These are phyloP conservation scores for Rallus limicola DNA, from an alignment of 2,113 vertebrate genomes.

Conservation along the genomic window DNA sequence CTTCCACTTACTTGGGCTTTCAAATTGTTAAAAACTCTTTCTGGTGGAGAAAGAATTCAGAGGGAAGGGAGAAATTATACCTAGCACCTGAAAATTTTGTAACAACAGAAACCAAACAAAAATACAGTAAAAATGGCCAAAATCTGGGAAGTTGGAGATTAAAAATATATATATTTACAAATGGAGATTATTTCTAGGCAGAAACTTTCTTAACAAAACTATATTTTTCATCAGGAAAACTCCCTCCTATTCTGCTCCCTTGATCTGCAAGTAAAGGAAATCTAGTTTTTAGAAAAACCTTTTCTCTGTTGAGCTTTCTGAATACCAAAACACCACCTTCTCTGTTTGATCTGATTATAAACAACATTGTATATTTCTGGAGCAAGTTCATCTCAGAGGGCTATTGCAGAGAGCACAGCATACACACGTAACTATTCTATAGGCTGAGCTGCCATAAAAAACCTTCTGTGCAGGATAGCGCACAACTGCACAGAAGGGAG, in stretches of 20 bases:
- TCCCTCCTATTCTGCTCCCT: not conserved
- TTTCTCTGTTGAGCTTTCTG: not conserved
- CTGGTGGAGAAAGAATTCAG: not conserved
- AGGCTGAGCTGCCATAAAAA: not conserved
- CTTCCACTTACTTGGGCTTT: not conserved
- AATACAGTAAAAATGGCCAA: not conserved
- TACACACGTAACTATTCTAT: not conserved
- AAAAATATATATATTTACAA: not conserved
- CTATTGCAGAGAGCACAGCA: not conserved
- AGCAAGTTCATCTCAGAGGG: not conserved
- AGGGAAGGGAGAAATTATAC: not conserved
- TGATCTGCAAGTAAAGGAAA: not conserved
- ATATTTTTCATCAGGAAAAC: not conserved
- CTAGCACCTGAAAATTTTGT: not conserved
- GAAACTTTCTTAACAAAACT: not conserved
- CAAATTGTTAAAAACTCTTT: not conserved
- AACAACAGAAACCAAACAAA: not conserved
- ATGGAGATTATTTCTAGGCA: not conserved
- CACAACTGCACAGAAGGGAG: not conserved
- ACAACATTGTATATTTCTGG: not conserved
- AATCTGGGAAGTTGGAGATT: not conserved
- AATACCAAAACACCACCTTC: not conserved
- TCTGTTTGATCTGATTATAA: conserved; percentile 3
- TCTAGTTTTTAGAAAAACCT: not conserved
- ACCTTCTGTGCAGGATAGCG: not conserved